Evolutionary conservation across 1,140 invertebrate species (phyloP).

Genomic region (Agrilus planipennis): DNA sequence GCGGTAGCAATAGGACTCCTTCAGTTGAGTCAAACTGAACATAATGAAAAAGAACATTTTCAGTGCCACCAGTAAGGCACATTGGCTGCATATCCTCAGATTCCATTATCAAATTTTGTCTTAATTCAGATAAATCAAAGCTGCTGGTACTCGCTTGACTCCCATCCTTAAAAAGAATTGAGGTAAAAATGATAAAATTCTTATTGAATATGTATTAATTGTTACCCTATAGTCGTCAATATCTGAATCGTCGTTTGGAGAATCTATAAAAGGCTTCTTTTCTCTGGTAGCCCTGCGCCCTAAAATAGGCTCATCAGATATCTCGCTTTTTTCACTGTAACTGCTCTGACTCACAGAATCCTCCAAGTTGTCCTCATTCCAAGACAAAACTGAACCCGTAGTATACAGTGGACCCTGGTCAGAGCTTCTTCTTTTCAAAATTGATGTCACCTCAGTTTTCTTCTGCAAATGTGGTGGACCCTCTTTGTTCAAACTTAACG

Average conservation of each 20-base stretch:
- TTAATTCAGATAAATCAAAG: slow-evolving; percentile 55
- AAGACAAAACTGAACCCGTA: slow-evolving; percentile 16
- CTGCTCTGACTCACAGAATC: slow-evolving; percentile 42
- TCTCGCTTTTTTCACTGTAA: slow-evolving; percentile 43
- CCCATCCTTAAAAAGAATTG: slow-evolving; percentile 37
- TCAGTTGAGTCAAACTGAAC: slow-evolving; percentile 52
- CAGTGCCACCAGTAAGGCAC: slow-evolving; percentile 48
- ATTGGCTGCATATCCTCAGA: slow-evolving; percentile 51
- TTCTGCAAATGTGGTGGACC: slow-evolving; percentile 3
- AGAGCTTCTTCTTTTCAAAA: slow-evolving; percentile 43
- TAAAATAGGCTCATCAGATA: slow-evolving; percentile 52
- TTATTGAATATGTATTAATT: slow-evolving; percentile 2
- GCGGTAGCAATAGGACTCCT: slow-evolving; percentile 51
- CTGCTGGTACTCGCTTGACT: slow-evolving; percentile 47
- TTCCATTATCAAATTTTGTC: slow-evolving; percentile 57
- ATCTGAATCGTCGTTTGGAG: slow-evolving; percentile 43
- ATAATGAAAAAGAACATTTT: slow-evolving; percentile 56
- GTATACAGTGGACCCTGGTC: slow-evolving; percentile 35
- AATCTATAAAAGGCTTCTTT: slow-evolving; percentile 34
- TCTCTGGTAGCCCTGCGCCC: slow-evolving; percentile 49
- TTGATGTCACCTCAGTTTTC: slow-evolving; percentile 40
- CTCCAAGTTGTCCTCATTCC: slow-evolving; percentile 22
- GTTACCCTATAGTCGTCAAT: slow-evolving; percentile 39
- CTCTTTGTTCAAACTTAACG: no score
- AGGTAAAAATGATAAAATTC: background rate